These are phyloP conservation scores for Zoanthus sansibaricus DNA, from an alignment of 92 coral and sea anemone species.

Conservation along the genomic window DNA sequence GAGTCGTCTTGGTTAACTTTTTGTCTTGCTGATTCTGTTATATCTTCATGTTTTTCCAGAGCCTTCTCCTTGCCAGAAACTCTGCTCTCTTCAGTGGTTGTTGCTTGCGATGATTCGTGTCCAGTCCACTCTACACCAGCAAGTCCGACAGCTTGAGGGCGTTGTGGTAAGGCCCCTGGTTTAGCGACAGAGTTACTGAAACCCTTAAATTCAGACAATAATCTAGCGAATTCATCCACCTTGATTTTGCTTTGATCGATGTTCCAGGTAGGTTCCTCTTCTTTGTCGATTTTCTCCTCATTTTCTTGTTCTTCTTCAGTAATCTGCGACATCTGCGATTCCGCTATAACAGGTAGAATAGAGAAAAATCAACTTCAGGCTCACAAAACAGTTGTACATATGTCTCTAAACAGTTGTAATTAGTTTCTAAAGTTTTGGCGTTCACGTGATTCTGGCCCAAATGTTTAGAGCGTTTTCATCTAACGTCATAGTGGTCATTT, in stretches of 20 bases:
- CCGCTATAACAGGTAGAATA: background rate
- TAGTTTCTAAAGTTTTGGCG: no score
- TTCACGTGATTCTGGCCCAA: no score
- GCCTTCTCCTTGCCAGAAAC: background rate
- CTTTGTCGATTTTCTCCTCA: background rate
- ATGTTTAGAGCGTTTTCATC: no score
- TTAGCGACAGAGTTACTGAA: conserved; percentile 61
- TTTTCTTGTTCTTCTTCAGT: conserved; percentile 9
- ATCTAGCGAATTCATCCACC: conserved; percentile 87
- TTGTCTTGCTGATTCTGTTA: background rate
- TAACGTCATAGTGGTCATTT: no score
- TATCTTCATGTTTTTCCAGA: background rate
- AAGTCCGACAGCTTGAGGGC: conserved; percentile 60
- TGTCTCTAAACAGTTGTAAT: no score
- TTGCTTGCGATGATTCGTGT: background rate
- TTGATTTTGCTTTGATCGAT: conserved; percentile 52
- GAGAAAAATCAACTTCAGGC: background rate
- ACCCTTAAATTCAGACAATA: conserved; percentile 90
- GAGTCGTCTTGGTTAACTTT: conserved; percentile 32
- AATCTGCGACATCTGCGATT: background rate
- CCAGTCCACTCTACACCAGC: conserved; percentile 1
- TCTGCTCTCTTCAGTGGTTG: background rate
- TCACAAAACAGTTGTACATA: no score
- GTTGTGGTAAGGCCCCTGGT: conserved; percentile 52
- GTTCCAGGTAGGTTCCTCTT: background rate